Conservation (phyloP, 2,113 vertebrate species). For the Ceuthmochares aereus region DNA sequence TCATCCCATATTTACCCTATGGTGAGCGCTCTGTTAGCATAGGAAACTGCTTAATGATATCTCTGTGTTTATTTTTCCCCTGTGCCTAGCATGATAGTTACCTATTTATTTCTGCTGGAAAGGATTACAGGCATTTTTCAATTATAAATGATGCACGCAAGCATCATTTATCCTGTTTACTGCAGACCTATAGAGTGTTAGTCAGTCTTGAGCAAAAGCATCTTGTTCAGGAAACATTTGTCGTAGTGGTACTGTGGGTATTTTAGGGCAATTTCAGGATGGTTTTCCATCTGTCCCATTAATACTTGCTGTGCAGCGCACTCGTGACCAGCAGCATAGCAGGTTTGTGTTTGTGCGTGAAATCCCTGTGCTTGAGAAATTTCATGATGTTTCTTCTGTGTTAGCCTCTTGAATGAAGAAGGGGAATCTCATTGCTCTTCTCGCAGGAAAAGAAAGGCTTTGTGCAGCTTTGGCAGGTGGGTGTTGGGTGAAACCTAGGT, state of each 20-base stretch:
- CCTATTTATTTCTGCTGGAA: slow-evolving; percentile 47
- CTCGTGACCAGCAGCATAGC: background rate
- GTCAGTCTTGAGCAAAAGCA: slow-evolving; percentile 25
- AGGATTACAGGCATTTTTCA: slow-evolving; percentile 59
- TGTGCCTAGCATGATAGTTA: background rate
- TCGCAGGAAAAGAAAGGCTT: background rate
- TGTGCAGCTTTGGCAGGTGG: background rate
- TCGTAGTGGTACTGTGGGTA: background rate
- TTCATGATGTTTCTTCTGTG: background rate
- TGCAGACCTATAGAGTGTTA: slow-evolving; percentile 14
- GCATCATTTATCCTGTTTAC: slow-evolving; percentile 42
- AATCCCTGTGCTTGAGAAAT: background rate
- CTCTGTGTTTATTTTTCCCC: slow-evolving; percentile 54
- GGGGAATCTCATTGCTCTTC: background rate
- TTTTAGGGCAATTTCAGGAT: slow-evolving; percentile 29
- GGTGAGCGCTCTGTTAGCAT: slow-evolving; percentile 40
- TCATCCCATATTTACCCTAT: slow-evolving; percentile 41
- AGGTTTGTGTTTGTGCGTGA: background rate
- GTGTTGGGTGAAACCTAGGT: background rate
- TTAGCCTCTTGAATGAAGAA: background rate
- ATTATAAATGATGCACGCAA: slow-evolving; percentile 37
- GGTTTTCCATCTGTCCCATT: slow-evolving; percentile 36
- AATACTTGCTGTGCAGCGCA: background rate
- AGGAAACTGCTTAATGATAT: slow-evolving; percentile 37
- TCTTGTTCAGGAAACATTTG: slow-evolving; percentile 43